A percentile compares a stretch with the other conserved stretches of the same genome.
Evolutionary conservation across 2,113 vertebrate species (phyloP).

Genomic region (Verasper variegatus): DNA sequence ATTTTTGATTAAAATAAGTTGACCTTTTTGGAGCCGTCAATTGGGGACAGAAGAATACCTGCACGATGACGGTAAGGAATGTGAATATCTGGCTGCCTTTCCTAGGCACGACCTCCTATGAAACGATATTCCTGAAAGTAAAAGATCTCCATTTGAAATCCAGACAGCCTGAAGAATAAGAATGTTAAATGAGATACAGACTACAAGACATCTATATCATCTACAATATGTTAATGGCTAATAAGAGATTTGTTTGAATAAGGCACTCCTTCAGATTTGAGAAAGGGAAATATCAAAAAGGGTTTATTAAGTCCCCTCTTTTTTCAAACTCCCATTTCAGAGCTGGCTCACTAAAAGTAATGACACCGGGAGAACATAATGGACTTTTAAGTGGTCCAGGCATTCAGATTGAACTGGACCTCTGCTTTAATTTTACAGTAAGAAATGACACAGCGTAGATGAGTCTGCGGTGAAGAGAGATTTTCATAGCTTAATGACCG

Average conservation of each 20-base stretch:
- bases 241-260: conserved; percentile 34
- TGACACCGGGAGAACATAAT: conserved; percentile 74
- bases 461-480: conserved; percentile 67
- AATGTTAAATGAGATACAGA: conserved; percentile 7
- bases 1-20: not conserved
- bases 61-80: not conserved
- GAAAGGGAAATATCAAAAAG: conserved; percentile 26
- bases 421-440: conserved; percentile 77
- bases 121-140: conserved; percentile 4
- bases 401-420: conserved; percentile 70
- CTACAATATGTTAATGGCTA: conserved; percentile 15
- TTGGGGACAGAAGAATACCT: not conserved
- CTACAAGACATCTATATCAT: conserved; percentile 25
- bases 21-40: not conserved
- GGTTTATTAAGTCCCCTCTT: conserved; percentile 30
- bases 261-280: conserved; percentile 21
- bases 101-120: not conserved
- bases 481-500: conserved; percentile 78
- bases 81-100: conserved; percentile 4
- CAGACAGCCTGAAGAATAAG: not conserved
- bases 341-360: conserved; percentile 53
- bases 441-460: conserved; percentile 69
- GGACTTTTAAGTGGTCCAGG: conserved; percentile 79
- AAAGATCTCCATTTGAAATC: conserved; percentile 3
- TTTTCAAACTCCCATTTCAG: conserved; percentile 46